Conservation (phyloP, 2,888 invertebrate genomes). For the Catocala sponsa region DNA sequence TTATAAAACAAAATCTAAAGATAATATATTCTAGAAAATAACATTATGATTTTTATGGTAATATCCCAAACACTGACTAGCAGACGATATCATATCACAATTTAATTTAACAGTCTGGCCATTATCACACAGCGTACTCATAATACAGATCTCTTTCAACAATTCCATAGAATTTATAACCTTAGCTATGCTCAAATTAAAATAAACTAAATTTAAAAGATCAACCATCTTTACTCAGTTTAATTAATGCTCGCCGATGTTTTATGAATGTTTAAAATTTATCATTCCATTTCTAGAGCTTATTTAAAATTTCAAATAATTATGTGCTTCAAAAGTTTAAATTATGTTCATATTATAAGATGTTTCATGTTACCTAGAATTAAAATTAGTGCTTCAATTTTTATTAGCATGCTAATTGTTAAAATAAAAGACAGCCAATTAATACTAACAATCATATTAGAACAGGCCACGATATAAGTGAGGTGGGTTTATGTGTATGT, state of each 20-base stretch:
- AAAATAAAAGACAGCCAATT: no score
- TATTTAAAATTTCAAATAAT: constrained; percentile 4
- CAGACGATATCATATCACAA: no score
- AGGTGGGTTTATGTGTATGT: no score
- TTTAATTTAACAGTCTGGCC: no score
- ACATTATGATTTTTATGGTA: no score
- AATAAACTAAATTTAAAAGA: neutral
- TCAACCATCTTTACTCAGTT: constrained; percentile 1
- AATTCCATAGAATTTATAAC: neutral
- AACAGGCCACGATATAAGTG: no score
- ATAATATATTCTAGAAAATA: no score
- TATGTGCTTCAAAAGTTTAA: neutral
- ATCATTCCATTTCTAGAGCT: neutral
- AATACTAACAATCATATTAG: no score
- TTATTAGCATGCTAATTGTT: neutral
- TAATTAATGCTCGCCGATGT: constrained; percentile 7
- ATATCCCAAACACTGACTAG: no score
- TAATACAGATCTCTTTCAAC: no score
- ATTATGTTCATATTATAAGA: neutral
- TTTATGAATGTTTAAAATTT: constrained; percentile 6
- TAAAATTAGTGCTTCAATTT: neutral
- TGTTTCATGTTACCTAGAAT: neutral
- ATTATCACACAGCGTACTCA: no score
- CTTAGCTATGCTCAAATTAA: neutral
- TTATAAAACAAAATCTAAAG: no score